Base-by-base conservation (phyloP, 2,113 vertebrate genomes). In the Dromiciops gliroides region DNA sequence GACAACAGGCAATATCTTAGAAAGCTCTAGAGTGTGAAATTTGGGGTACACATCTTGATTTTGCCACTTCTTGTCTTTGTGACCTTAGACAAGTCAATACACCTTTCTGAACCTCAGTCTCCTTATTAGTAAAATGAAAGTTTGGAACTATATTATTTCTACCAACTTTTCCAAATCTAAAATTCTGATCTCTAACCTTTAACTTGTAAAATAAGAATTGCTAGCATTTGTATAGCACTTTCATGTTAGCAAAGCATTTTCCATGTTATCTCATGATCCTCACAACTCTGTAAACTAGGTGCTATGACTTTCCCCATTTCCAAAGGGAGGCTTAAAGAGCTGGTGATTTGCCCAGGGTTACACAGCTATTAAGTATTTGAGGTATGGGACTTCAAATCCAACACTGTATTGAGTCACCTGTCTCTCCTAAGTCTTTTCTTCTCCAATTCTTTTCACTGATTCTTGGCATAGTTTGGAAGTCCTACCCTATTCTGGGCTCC, bases 11-110 rank as follows among this genome's bases (percentile, higher is more conserved):
- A n/a, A 14, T 37, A 2, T 16, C 31, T 67, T 67, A 31, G 60
- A 67, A 67, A 67, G 31, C 37, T 11, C 89, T 56, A n/a, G 48
- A 94, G 16, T 83, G 1, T 53, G 51, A 50, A 52, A 91, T 28
- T 51, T 92, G 31, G 44, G 10, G 31, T 94, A 88, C 47, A 91
- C 89, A 95, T 92, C 89, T 75, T 67, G 50, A 8, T 37, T 95
- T 51, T 92, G 31, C 26, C 48, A 67, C 23, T 50, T 48, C 51
- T 16, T 93, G 91, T 10, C 14, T 92, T 2, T 94, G 44, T 92
- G 23, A 90, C n/a, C 56, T 93, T 28, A 50, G 26, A 49, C 4
- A 94, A 88, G 2, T 67, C 50, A 67, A 92, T 90, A 60, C 92
- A 56, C 25, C 19, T 88, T 37, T 94, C 51, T 56, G 50, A 93